phyloP scores from a whole-genome alignment of 2,797 vertebrate species.

The Bradypodion pumilum region DNA sequence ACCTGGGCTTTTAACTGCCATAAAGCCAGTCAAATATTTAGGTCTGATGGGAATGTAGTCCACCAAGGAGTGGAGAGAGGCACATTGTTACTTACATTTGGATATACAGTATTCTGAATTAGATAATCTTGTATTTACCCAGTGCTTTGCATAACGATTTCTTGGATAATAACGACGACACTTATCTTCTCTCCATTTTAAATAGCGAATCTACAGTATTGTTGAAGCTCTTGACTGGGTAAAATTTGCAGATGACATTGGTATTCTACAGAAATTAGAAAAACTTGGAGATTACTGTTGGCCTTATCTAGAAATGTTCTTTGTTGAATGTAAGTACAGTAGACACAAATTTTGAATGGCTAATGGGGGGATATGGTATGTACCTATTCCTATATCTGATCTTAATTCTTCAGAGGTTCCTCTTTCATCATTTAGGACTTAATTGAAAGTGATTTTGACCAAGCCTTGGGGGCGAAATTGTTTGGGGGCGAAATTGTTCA shows the following conservation, averaged over 20 bases:
- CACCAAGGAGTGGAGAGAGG: no score
- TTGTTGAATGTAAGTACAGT: conserved; percentile 87
- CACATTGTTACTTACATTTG: neutral
- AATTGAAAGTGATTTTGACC: neutral
- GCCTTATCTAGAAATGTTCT: conserved; percentile 76
- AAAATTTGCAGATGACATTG: conserved; percentile 66
- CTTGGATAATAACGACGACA: neutral
- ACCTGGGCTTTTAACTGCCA: no score
- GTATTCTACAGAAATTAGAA: conserved; percentile 64
- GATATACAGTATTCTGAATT: neutral
- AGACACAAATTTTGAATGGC: neutral
- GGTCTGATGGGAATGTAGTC: no score
- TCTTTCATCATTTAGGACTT: conserved; percentile 6
- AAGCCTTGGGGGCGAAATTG: neutral
- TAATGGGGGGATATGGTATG: neutral
- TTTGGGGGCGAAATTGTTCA: neutral
- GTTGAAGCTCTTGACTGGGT: conserved; percentile 79
- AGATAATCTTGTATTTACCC: neutral
- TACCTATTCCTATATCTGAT: neutral
- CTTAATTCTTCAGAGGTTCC: neutral
- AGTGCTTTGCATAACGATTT: neutral
- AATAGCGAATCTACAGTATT: conserved; percentile 67
- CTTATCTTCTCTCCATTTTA: conserved; percentile 16
- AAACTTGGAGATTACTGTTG: conserved; percentile 49
- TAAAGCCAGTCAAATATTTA: no score